Evolutionary conservation across 2,888 invertebrate species (phyloP), one percentile per base, ranked within the genome.

Genomic region (Drosophila robusta): DNA sequence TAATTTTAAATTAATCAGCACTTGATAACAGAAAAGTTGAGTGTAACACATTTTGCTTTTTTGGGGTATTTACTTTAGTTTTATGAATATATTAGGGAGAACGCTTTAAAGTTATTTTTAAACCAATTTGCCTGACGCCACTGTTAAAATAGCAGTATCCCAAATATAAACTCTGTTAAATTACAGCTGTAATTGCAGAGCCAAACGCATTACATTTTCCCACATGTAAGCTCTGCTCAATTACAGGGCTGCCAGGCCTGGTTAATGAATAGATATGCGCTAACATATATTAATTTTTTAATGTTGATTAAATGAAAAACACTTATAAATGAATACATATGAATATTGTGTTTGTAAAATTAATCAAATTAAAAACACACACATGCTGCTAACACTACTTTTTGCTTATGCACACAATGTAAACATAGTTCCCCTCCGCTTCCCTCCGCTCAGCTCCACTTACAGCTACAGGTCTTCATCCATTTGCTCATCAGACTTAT

Each of bases 401-500:
- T 34, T 39, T 57, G 36, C 55, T 60, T 58, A 56, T 62, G 34
- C 49, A 58, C 52, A 58, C 47, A 44, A 42, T 50, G 39, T 71
- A 47, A 64, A 51, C 60, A 50, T 47, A 39, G 42, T 36, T 36
- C 34, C 26, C 50, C 45, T 44, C 12, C 12, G 1, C 34, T 34
- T 6, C 12, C 34, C 34, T 34, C 12, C 4, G 11, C 12, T 34
- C 12, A 2, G 12, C 3, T 4, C 12, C 42, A 46, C 29, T 54
- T 58, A 60, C 41, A 58, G 73, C 87, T 89, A 80, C 68, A 89
- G 69, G 49, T 85, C 92, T 62, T 92, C 90, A 79, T 93, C 93
- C 84, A 92, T 89, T 68, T 87, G 87, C 60, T 89, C 85, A 61
- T 89, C 85, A 85, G 85, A 87, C 78, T 90, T 90, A 74, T 93